Percentiles rank a stretch among this genome's conserved stretches.
Conservation (phyloP, 2,113 vertebrate species). For the Tylochromis polylepis region DNA sequence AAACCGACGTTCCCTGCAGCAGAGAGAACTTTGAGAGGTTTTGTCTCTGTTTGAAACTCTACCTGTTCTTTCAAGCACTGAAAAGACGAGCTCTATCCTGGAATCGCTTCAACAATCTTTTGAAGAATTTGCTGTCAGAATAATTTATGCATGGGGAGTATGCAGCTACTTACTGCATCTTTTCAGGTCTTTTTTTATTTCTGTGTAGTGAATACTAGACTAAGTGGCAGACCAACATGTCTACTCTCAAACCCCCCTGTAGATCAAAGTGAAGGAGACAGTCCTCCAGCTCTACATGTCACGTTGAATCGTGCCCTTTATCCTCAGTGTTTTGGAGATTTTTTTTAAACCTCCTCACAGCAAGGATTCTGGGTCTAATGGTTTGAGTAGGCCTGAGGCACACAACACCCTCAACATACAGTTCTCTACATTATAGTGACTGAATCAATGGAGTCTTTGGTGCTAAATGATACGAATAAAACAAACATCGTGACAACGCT, state of each 20-base stretch:
- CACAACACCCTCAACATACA: neutral
- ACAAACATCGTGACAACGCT: neutral
- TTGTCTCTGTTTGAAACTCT: constrained; percentile 51
- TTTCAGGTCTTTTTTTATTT: constrained; percentile 6
- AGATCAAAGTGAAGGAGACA: constrained; percentile 40
- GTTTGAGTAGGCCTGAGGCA: neutral
- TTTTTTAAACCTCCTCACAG: neutral
- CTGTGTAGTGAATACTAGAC: constrained; percentile 18
- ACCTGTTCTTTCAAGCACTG: constrained; percentile 48
- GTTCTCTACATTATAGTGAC: neutral
- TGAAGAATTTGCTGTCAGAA: constrained; percentile 58
- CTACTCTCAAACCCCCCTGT: neutral
- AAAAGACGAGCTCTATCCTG: constrained; percentile 27
- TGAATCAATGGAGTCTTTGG: neutral
- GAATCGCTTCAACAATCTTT: constrained; percentile 50
- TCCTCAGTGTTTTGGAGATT: neutral
- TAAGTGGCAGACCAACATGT: constrained; percentile 36
- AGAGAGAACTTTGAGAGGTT: constrained; percentile 34
- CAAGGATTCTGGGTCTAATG: neutral
- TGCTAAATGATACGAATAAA: neutral
- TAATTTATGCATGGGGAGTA: constrained; percentile 48
- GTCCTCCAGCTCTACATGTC: constrained; percentile 2
- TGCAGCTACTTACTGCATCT: constrained; percentile 32
- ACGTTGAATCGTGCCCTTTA: neutral
- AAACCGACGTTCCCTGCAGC: constrained; percentile 27